A percentile compares a stretch with the other conserved stretches of the same genome.
Evolutionary conservation across 2,797 vertebrate genomes (phyloP).

Genomic region (Lutjanus argentimaculatus): DNA sequence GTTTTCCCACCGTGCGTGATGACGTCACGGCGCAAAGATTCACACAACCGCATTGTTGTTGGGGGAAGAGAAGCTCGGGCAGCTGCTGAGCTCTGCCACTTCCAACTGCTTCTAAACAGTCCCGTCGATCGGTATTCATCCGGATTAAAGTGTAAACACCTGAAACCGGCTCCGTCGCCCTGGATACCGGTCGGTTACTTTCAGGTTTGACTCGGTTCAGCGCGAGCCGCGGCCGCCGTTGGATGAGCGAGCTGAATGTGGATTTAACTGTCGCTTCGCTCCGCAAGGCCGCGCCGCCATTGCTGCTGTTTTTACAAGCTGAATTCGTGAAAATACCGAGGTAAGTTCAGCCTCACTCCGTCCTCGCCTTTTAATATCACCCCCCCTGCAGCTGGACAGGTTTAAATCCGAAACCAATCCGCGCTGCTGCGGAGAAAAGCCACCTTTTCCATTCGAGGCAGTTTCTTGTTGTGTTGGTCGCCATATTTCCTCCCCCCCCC

Average conservation of each 20-base stretch:
- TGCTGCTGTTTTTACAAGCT: conserved; percentile 77
- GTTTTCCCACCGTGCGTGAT: conserved; percentile 60
- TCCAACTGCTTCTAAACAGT: conserved; percentile 45
- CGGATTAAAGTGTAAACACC: conserved; percentile 15
- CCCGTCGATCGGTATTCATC: conserved; percentile 16
- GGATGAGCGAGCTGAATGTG: conserved; percentile 81
- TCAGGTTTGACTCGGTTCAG: conserved; percentile 49
- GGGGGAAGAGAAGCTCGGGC: conserved; percentile 82
- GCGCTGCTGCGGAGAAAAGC: neutral
- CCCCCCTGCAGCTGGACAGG: neutral
- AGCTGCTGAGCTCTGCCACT: conserved; percentile 64
- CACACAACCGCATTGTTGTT: conserved; percentile 89
- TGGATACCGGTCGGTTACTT: conserved; percentile 68
- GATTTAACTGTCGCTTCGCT: conserved; percentile 80
- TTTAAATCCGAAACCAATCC: fast-evolving
- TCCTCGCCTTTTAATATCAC: fast-evolving
- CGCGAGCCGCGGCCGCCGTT: conserved; percentile 68
- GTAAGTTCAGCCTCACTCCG: conserved; percentile 53
- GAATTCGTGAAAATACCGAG: conserved; percentile 69
- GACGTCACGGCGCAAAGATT: conserved; percentile 72
- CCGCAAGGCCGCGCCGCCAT: conserved; percentile 86
- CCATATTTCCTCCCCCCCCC: conserved; percentile 91
- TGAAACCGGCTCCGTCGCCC: conserved; percentile 62
- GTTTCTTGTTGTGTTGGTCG: conserved; percentile 90
- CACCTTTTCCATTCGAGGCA: conserved; percentile 39